Evolutionary conservation across 2,797 vertebrate genomes (phyloP), one percentile per base, ranked within the genome.

Genomic region (Alosa sapidissima): DNA sequence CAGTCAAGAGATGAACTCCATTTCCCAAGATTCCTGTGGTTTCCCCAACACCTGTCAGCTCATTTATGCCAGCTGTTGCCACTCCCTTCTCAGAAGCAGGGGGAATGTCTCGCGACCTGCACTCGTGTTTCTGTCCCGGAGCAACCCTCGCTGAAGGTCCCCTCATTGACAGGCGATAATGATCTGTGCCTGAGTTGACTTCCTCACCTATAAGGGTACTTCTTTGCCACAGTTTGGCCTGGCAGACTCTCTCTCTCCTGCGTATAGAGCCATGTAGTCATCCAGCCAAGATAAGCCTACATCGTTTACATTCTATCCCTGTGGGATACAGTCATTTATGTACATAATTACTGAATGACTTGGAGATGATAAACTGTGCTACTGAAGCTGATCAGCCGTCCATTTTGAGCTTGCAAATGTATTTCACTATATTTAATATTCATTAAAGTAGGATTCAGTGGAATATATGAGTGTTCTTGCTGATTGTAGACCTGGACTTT

Each of bases 1-100:
- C 72, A 78, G 68, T 14, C 36, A 21, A 28, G 68, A 41, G 19
- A 78, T 19, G 72, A 78, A 78, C 72, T 78, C 72, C 72, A 78
- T 78, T 78, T 78, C 72, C 72, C 72, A 78, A 72, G 72, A 78
- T 78, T 78, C 72, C 72, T 78, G 72, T 47, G 28, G 72, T 78
- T 41, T 45, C 72, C 72, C 36, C 72, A 47, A 78, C 72, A 78
- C 72, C 72, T 78, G 72, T 78, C 19, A 16, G 41, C 19, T 78
- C 72, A 47, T 47, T 78, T n/a, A 78, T 78, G 72, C 72, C 72
- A 78, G 72, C 72, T 78, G 72, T 78, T 78, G 21, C 72, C 72
- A 47, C 72, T 78, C 72, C 41, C 72, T 78, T 78, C 72, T 47
- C 41, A 78, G 72, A 78, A 78, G 41, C 72, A 47, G 5, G 1